These are phyloP conservation scores for Lamprotornis superbus DNA, from an alignment of 2,113 vertebrate genomes.

Conservation along the genomic window DNA sequence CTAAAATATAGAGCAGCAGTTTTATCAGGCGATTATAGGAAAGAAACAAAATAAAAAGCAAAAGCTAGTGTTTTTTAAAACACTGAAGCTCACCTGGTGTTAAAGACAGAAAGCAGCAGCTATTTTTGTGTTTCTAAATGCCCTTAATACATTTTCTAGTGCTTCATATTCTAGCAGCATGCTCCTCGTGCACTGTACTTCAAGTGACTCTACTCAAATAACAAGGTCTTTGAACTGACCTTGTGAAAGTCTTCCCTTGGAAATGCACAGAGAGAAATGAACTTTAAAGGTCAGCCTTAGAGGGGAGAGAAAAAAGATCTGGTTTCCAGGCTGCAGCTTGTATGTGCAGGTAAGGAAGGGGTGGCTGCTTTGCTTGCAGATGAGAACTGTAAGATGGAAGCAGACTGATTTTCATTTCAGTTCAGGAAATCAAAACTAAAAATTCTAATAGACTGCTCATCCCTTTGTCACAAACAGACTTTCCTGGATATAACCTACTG, in stretches of 20 bases:
- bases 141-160: conserved; percentile 25
- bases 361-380: not conserved
- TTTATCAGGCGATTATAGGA: not conserved
- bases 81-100: not conserved
- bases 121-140: conserved; percentile 15
- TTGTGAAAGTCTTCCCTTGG: conserved; percentile 39
- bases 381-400: not conserved
- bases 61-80: not conserved
- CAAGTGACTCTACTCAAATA: conserved; percentile 49
- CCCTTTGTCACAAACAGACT: not conserved
- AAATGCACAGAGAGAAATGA: conserved; percentile 54
- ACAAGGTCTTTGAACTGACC: conserved; percentile 47
- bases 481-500: not conserved
- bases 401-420: not conserved
- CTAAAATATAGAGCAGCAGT: not conserved
- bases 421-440: not conserved
- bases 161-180: not conserved
- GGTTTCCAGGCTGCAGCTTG: not conserved
- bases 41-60: not conserved
- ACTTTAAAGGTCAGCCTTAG: conserved; percentile 62
- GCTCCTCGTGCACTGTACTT: not conserved
- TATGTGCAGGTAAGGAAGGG: not conserved
- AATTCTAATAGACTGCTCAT: not conserved
- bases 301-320: not conserved
- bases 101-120: not conserved